A percentile compares a stretch with the other conserved stretches of the same genome.
phyloP scores from a whole-genome alignment of 2,797 vertebrate genomes.

The Holocentrus rufus region DNA sequence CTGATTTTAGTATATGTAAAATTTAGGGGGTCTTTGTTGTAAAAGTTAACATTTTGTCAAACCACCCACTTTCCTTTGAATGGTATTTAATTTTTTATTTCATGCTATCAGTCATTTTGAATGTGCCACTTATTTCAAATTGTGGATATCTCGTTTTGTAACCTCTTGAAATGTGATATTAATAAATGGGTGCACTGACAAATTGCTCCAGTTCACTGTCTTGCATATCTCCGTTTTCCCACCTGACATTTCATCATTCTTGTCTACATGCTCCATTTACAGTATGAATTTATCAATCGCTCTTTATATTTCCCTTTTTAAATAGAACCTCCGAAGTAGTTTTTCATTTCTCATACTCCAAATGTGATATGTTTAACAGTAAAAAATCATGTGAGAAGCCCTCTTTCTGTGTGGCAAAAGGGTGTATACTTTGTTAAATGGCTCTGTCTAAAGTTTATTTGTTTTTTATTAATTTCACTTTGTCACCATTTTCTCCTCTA shows the following conservation, averaged over 20 bases:
- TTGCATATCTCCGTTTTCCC: background rate
- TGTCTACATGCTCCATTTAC: background rate
- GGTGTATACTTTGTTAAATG: background rate
- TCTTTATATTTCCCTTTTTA: background rate
- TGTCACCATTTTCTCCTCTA: constrained; percentile 35
- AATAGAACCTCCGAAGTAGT: background rate
- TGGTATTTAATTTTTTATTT: too few species aligned
- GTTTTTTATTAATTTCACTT: constrained; percentile 24
- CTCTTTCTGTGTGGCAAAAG: background rate
- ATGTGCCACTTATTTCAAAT: background rate
- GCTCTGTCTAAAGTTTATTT: background rate
- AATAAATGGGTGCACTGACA: constrained; percentile 17
- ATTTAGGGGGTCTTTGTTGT: background rate
- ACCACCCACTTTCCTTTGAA: background rate
- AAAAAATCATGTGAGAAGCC: background rate
- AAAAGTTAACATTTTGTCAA: background rate
- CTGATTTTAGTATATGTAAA: background rate
- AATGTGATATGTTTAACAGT: background rate
- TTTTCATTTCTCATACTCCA: background rate
- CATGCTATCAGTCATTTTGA: too few species aligned
- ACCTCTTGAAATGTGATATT: background rate
- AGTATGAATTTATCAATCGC: background rate
- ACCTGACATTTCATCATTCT: background rate
- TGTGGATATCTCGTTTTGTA: background rate
- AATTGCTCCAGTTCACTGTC: constrained; percentile 19